Conservation (phyloP, 2,113 vertebrate species). For the Mustelus asterias region DNA sequence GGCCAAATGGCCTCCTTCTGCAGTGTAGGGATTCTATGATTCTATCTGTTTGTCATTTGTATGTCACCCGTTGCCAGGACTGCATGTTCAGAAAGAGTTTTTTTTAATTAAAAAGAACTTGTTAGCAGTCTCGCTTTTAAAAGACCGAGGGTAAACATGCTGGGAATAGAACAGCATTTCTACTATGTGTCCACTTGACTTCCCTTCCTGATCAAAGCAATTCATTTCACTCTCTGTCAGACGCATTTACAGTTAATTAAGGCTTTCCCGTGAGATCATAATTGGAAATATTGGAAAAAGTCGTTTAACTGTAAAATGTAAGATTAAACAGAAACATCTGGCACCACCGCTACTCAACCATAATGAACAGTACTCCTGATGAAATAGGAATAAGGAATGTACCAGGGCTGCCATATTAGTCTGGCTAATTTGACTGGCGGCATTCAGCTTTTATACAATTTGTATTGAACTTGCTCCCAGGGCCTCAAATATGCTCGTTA, state of each 20-base stretch:
- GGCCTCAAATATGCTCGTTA: neutral
- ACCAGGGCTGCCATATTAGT: neutral
- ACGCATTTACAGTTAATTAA: constrained; percentile 31
- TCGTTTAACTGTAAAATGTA: constrained; percentile 34
- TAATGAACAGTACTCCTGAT: neutral
- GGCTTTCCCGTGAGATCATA: constrained; percentile 34
- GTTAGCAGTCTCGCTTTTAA: neutral
- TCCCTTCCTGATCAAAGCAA: constrained; percentile 26
- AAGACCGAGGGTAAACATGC: neutral
- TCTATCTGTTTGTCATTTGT: neutral
- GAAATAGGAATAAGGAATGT: constrained; percentile 17
- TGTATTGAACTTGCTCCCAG: neutral
- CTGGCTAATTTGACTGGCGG: neutral
- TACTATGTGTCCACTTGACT: constrained; percentile 16
- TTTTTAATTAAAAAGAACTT: too few species aligned
- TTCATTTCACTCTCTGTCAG: neutral
- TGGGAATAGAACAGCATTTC: neutral
- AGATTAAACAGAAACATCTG: constrained; percentile 34
- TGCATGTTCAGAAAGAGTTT: too few species aligned
- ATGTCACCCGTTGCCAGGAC: neutral
- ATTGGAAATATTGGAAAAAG: constrained; percentile 10
- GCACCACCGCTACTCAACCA: neutral
- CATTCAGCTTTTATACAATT: neutral
- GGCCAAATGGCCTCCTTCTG: too few species aligned
- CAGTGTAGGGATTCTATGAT: too few species aligned